Base-by-base conservation (phyloP, 2,797 vertebrate species). In the Acomys russatus region DNA sequence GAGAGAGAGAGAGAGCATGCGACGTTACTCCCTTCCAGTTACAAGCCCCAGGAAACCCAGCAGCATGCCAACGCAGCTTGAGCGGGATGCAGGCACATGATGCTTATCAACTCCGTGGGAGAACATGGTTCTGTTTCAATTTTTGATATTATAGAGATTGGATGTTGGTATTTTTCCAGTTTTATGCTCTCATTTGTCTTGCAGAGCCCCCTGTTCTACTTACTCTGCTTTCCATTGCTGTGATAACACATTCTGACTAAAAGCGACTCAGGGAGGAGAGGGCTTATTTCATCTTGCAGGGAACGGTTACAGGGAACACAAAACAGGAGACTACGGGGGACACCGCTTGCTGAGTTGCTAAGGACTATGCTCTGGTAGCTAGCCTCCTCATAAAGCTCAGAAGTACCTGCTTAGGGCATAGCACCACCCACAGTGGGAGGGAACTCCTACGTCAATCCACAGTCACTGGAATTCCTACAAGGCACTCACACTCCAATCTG, bases 131-230 rank as follows among this genome's bases (percentile, higher is more conserved):
- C 82, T 92, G 14, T 90, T 85, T 93, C 54, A 11, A 10, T 66
- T 77, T 91, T 49, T 87, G 28, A 28, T 73, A 33, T 78, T 28
- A 30, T 6, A 70, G 71, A 61, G 74, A 94, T 33, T 68, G 0
- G 51, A 4, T 8, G 61, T 96, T 97, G 59, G 79, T 49, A 1
- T 96, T 18, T 76, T 94, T 94, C 94, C 23, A 77, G 1, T 96
- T 97, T 96, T 76, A 51, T 12, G 51, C 95, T 94, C 86, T 86
- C 33, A 49, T 7, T 88, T 94, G 22, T 79, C 90, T 92, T 96
- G 76, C 78, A 85, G n/a, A 76, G 66, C 28, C 51, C 51, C n/a
- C 25, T 71, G 68, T 28, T 87, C 33, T 11, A 70, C 17, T 18
- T 59, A 70, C 17, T 18, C 38, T 35, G 14, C 51, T 73, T 28